These are phyloP conservation scores for Drosophila leontia DNA, from an alignment of 1,140 invertebrate species.

Conservation along the genomic window DNA sequence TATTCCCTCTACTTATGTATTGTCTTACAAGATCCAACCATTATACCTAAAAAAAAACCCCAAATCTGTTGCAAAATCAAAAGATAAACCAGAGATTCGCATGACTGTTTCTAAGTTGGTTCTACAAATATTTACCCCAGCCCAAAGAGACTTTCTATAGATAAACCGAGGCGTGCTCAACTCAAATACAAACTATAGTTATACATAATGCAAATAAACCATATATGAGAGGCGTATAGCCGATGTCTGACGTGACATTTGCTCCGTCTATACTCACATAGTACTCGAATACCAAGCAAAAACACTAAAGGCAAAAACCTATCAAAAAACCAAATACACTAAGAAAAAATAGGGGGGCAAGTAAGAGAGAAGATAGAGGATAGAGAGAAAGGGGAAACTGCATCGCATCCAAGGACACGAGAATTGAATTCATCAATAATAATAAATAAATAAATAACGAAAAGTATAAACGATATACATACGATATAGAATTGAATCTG, in stretches of 20 bases:
- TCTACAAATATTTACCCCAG: conserved; percentile 2
- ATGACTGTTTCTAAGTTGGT: too few relatives aligned
- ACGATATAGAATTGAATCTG: conserved; percentile 72
- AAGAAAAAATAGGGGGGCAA: conserved; percentile 14
- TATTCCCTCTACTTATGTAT: background rate
- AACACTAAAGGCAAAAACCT: conserved; percentile 6
- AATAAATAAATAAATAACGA: conserved; percentile 29
- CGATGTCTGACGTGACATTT: conserved; percentile 46
- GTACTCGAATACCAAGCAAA: conserved; percentile 9
- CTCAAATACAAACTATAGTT: conserved; percentile 4
- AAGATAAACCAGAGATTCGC: conserved; percentile 1
- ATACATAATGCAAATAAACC: background rate
- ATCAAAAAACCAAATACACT: conserved; percentile 23
- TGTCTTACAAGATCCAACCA: background rate
- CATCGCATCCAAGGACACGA: conserved; percentile 54
- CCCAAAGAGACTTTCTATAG: background rate
- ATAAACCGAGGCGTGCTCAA: conserved; percentile 22
- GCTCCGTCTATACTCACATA: conserved; percentile 39
- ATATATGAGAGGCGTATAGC: conserved; percentile 31
- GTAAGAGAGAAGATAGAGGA: background rate
- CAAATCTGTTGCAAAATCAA: background rate
- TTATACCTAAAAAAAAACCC: background rate
- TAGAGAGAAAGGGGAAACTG: conserved; percentile 33
- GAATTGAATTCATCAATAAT: conserved; percentile 56
- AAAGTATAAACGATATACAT: conserved; percentile 47